phyloP scores from a whole-genome alignment of 2,113 vertebrate genomes.

The Monarcha castaneiventris region DNA sequence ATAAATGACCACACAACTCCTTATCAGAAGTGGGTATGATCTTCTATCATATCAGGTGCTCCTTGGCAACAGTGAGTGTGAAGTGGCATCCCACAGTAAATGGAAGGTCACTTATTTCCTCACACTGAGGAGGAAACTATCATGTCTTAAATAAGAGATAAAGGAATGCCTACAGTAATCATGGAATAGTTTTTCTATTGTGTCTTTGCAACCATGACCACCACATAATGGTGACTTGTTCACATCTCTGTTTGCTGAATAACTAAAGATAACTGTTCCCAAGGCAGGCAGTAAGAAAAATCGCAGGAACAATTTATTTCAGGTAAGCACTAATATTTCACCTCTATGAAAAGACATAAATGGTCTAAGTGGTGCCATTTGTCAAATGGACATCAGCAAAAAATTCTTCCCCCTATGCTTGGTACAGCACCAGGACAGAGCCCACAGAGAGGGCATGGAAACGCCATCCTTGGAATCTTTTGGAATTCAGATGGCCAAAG shows the following conservation, averaged over 20 bases:
- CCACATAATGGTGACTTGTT: background rate
- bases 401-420: background rate
- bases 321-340: background rate
- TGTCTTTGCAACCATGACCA: background rate
- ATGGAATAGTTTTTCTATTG: background rate
- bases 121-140: background rate
- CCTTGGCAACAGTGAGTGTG: background rate
- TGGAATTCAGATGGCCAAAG: background rate
- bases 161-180: background rate
- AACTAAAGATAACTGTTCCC: background rate
- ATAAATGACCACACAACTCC: background rate
- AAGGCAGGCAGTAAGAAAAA: background rate
- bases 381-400: background rate
- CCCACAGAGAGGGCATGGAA: background rate
- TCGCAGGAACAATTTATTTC: background rate
- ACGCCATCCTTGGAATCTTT: background rate
- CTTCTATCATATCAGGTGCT: background rate
- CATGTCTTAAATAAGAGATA: background rate
- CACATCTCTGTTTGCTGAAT: background rate
- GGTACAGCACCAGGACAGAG: background rate
- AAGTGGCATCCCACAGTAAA: background rate
- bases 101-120: background rate
- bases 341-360: background rate
- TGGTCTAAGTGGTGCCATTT: background rate
- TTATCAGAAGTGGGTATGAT: background rate